Evolutionary conservation across 2,888 invertebrate species (phyloP).

Genomic region (Tachina lurida): DNA sequence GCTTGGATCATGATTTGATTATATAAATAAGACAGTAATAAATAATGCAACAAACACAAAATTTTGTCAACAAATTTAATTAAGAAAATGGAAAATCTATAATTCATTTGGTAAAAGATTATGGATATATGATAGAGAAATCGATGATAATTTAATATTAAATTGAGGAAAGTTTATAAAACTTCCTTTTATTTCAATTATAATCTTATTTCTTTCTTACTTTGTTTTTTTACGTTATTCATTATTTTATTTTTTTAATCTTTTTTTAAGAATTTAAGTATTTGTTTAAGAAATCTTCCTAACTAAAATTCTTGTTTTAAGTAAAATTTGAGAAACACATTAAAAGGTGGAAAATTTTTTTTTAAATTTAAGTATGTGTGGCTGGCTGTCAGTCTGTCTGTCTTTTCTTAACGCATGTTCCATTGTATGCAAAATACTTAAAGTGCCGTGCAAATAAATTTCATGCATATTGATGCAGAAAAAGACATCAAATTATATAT

Average conservation of each 20-base stretch:
- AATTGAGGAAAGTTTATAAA: slow-evolving; percentile 31
- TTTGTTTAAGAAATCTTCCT: background rate
- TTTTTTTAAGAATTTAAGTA: background rate
- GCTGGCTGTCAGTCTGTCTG: no score
- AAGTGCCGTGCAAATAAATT: no score
- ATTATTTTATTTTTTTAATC: background rate
- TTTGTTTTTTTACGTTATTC: slow-evolving; percentile 19
- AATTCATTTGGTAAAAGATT: slow-evolving; percentile 6
- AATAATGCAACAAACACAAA: slow-evolving; percentile 11
- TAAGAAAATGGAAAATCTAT: slow-evolving; percentile 5
- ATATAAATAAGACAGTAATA: background rate
- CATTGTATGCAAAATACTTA: no score
- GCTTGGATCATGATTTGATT: slow-evolving; percentile 31
- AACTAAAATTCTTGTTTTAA: no score
- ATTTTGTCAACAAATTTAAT: slow-evolving; percentile 17
- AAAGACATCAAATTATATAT: no score
- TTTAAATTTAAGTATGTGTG: no score
- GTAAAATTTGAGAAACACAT: no score
- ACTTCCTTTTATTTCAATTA: slow-evolving; percentile 10
- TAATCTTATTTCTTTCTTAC: background rate
- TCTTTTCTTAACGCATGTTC: no score
- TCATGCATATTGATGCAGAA: no score
- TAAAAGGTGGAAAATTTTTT: no score
- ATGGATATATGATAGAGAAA: background rate
- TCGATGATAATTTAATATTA: background rate